A percentile compares a stretch with the other conserved stretches of the same genome.
Evolutionary conservation across 1,140 invertebrate genomes (phyloP).

Genomic region (Carposina sasakii): DNA sequence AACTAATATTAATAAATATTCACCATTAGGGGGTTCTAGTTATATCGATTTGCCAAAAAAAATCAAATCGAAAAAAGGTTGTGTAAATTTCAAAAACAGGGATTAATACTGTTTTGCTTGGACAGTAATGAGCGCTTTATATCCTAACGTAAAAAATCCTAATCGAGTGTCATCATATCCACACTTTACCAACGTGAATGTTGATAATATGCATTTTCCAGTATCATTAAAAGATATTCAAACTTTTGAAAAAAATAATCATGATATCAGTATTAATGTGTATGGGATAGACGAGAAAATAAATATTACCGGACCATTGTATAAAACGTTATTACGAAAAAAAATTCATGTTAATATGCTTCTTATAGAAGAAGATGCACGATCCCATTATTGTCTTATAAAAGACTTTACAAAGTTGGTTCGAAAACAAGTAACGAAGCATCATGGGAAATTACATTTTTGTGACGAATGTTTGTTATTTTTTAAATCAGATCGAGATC

Average conservation of each 20-base stretch:
- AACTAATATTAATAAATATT: slow-evolving; percentile 40
- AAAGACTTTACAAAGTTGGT: slow-evolving; percentile 19
- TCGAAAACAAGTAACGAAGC: slow-evolving; percentile 20
- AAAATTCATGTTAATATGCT: no score
- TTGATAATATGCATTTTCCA: no score
- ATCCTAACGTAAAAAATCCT: slow-evolving; percentile 12
- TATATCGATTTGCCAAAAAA: slow-evolving; percentile 29
- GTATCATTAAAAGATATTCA: slow-evolving; percentile 16
- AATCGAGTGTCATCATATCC: slow-evolving; percentile 17
- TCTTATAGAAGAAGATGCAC: slow-evolving; percentile 8
- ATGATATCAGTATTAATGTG: slow-evolving; percentile 2
- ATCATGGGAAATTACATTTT: slow-evolving; percentile 22
- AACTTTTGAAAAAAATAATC: slow-evolving; percentile 18
- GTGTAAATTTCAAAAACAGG: slow-evolving; percentile 36
- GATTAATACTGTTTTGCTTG: slow-evolving; percentile 37
- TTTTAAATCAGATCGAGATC: slow-evolving; percentile 20
- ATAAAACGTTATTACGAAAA: no score
- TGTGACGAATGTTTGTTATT: slow-evolving; percentile 32
- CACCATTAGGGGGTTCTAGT: slow-evolving; percentile 26
- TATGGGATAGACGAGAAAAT: slow-evolving; percentile 5
- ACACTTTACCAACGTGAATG: slow-evolving; percentile 13
- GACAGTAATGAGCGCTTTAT: slow-evolving; percentile 26
- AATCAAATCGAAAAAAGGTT: slow-evolving; percentile 35
- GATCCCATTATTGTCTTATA: slow-evolving; percentile 10
- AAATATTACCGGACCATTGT: background rate